Conservation (phyloP, 1,140 invertebrate genomes). For the Lasaia peninsularis region DNA sequence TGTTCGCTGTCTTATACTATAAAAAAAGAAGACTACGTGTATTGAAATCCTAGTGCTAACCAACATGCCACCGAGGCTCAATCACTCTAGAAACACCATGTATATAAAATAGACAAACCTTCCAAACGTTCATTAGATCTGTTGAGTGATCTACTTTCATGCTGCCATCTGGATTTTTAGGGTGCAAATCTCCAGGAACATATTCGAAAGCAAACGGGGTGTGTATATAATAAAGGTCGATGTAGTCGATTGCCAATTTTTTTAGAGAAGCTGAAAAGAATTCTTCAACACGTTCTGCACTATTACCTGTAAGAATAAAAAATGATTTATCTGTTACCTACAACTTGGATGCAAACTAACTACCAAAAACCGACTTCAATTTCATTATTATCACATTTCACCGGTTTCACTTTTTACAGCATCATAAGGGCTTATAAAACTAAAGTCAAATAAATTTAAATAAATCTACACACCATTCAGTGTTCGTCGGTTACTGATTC, state of each 20-base stretch:
- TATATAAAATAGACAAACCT: slow-evolving; percentile 70
- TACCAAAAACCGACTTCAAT: too few relatives aligned
- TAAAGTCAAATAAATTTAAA: too few relatives aligned
- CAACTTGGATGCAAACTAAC: too few relatives aligned
- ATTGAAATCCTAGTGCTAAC: too few relatives aligned
- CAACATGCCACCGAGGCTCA: too few relatives aligned
- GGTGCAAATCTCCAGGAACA: slow-evolving; percentile 63
- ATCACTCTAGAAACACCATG: background rate
- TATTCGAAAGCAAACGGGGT: slow-evolving; percentile 73
- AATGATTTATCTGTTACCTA: background rate
- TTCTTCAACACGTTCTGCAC: slow-evolving; percentile 77
- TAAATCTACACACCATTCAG: too few relatives aligned
- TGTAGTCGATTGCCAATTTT: slow-evolving; percentile 80
- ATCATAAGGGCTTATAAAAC: too few relatives aligned
- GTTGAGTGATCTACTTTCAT: slow-evolving; percentile 81
- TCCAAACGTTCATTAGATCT: slow-evolving; percentile 85
- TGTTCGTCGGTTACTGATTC: too few relatives aligned
- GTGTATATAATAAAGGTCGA: slow-evolving; percentile 85
- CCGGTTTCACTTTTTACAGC: too few relatives aligned
- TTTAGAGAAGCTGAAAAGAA: slow-evolving; percentile 79
- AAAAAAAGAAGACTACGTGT: too few relatives aligned
- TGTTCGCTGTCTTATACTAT: too few relatives aligned
- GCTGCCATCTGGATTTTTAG: slow-evolving; percentile 79
- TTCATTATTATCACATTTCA: too few relatives aligned
- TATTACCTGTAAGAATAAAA: slow-evolving; percentile 48